A percentile compares a stretch with the other conserved stretches of the same genome.
Conservation (phyloP, 1,140 invertebrate species). For the Temnothorax nylanderi region DNA sequence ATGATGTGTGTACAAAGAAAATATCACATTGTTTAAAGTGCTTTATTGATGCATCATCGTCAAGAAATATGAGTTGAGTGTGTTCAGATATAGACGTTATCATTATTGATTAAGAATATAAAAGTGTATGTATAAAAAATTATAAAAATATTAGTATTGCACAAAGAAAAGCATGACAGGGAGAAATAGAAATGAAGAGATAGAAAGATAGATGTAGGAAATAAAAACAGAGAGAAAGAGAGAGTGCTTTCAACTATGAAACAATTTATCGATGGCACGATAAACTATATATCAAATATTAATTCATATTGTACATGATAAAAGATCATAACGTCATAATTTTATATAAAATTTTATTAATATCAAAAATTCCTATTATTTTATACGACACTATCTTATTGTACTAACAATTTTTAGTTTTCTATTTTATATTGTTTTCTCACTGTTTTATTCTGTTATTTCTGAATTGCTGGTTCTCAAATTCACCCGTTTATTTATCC, state of each 20-base stretch:
- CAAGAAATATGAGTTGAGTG: not conserved
- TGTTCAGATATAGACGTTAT: not conserved
- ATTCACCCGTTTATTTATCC: constrained; percentile 6
- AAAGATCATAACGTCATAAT: not conserved
- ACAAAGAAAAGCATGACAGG: not conserved
- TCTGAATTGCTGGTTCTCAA: not conserved
- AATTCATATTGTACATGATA: not conserved
- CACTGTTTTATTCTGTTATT: not conserved
- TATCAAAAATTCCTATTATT: not conserved
- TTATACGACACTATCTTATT: not conserved
- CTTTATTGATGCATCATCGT: constrained; percentile 11
- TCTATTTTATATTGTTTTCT: not conserved
- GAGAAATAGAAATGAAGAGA: not conserved
- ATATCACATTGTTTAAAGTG: constrained; percentile 19
- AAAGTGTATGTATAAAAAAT: not conserved
- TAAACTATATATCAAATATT: not conserved
- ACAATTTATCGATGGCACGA: not conserved
- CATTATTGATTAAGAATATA: constrained; percentile 16
- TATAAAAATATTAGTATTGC: not conserved
- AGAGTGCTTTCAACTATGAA: not conserved
- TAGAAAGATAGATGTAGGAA: not conserved
- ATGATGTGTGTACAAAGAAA: not conserved
- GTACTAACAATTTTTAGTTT: not conserved
- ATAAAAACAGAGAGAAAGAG: not conserved
- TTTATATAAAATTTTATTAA: not conserved